Conservation (phyloP, 2,888 invertebrate species). For the Doris montereyensis region DNA sequence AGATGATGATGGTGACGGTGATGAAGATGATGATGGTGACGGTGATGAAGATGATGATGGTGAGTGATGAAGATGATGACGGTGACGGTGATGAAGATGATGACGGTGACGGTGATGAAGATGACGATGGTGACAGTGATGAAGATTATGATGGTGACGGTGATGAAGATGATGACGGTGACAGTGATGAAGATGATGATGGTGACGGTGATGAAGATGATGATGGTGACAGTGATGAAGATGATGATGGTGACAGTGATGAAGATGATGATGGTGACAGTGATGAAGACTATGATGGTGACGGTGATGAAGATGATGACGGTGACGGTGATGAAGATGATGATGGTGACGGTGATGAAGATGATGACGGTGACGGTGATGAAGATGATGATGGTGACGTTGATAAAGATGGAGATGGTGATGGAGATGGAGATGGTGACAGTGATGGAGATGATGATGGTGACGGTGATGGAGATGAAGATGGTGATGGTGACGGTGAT, state of each 20-base stretch:
- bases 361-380: neutral
- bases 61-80: neutral
- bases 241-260: too few relatives aligned
- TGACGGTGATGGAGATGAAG: conserved; percentile 17
- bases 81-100: neutral
- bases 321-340: too few relatives aligned
- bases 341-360: neutral
- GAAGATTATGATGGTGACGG: too few relatives aligned
- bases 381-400: neutral
- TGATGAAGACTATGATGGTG: too few relatives aligned
- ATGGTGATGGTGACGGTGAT: conserved; percentile 10
- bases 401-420: neutral
- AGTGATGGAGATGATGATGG: conserved; percentile 12
- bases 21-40: neutral
- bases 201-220: too few relatives aligned
- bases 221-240: too few relatives aligned
- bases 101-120: too few relatives aligned
- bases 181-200: too few relatives aligned
- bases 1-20: too few relatives aligned
- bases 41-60: neutral
- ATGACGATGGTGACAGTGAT: neutral
- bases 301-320: neutral
- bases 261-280: neutral
- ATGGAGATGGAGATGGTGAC: neutral
- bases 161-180: neutral